phyloP scores from a whole-genome alignment of 2,888 invertebrate genomes.

The Zaprionus bogoriensis region DNA sequence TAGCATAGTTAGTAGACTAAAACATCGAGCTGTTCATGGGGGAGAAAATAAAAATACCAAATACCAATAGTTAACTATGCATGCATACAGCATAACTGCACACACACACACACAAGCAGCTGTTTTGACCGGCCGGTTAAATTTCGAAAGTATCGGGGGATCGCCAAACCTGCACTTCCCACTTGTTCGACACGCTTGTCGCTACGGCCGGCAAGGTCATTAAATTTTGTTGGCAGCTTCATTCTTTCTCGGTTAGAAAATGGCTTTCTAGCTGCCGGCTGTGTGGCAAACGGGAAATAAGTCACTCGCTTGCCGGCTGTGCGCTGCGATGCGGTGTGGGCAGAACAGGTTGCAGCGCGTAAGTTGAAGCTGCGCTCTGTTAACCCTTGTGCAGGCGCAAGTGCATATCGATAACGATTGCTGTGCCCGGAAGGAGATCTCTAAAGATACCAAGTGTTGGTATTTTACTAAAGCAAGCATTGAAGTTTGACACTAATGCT shows the following conservation, averaged over 20 bases:
- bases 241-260: slow-evolving; percentile 9
- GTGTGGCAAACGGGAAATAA: not conserved
- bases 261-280: not conserved
- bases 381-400: slow-evolving; percentile 27
- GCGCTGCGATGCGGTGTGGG: slow-evolving; percentile 1
- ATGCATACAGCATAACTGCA: too few species aligned
- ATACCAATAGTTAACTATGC: not conserved
- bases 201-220: slow-evolving; percentile 24
- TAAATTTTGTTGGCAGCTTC: slow-evolving; percentile 25
- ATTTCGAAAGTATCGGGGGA: not conserved
- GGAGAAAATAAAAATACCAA: too few species aligned
- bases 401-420: not conserved
- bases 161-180: slow-evolving; percentile 1
- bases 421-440: too few species aligned
- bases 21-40: too few species aligned
- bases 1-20: too few species aligned
- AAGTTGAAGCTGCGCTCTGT: not conserved
- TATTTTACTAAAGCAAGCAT: too few species aligned
- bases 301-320: not conserved
- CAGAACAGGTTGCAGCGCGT: slow-evolving; percentile 29
- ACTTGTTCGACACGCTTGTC: not conserved
- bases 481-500: too few species aligned
- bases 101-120: too few species aligned
- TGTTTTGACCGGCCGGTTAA: slow-evolving; percentile 29
- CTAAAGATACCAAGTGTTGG: not conserved